Base-by-base conservation (phyloP, 2,888 invertebrate genomes). In the Tenthredo amoena region DNA sequence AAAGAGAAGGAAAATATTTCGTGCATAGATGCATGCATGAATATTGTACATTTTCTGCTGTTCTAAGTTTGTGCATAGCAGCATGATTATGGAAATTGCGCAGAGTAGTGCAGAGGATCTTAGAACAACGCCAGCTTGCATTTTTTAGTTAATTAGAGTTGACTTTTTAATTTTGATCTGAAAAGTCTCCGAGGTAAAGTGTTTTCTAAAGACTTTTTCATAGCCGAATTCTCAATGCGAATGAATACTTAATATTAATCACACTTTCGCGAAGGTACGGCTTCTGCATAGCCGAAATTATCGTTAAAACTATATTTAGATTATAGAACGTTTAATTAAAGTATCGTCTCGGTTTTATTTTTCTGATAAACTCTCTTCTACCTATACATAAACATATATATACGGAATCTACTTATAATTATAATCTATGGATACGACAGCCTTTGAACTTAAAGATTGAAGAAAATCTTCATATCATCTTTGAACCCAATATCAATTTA, bases 281-380 rank as follows among this genome's bases (percentile, higher is more conserved):
- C 50, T 40, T 5, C 21, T n/a, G 65, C 65, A 71, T 37, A 50
- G 55, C 31, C 34, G 43, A 65, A 47, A 68, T 71, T 71, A 83
- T 68, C 83, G 83, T 68, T 15, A 68, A 83, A 43, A 68, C n/a
- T 68, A 50, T 40, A 47, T 65, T 15, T 1, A 7, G n/a, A 79
- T 62, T 81, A 55, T 55, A 40, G 40, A 65, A 83, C 43, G 31
- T 83, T 65, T 83, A 83, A 83, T 83, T 65, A 71, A 83, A 71
- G 18, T 62, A 71, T 47, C 55, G n/a, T 43, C 83, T 18, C 6
- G 12, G 47, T 47, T 77, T 77, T 55, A 34, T 77, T 55, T 55
- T 74, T 31, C 9, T 77, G 43, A 55, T 12, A 31, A 55, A 55
- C 3, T 77, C 50, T 77, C 31, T 77, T 31, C 9, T 26, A 40